Percentiles rank a stretch among this genome's conserved stretches.
Evolutionary conservation across 2,797 vertebrate species (phyloP).

Genomic region (Sebastes minor): DNA sequence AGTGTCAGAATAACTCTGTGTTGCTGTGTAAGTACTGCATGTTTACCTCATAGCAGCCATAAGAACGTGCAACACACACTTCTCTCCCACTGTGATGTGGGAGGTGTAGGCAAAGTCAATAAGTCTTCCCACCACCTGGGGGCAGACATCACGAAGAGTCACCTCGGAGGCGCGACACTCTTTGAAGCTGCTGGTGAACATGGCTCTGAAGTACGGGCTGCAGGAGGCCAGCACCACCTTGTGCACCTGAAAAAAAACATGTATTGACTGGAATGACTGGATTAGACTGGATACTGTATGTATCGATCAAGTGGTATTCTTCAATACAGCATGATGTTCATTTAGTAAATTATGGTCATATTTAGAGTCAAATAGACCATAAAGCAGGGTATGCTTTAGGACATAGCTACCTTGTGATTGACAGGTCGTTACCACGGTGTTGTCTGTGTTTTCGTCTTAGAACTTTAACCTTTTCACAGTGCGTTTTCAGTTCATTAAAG

Average conservation of each 20-base stretch:
- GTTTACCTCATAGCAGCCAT: constrained; percentile 84
- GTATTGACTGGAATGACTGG: neutral
- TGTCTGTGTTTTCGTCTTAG: too few relatives aligned
- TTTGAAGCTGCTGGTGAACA: constrained; percentile 88
- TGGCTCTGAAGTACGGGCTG: constrained; percentile 87
- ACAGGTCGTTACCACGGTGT: too few relatives aligned
- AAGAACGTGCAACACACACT: constrained; percentile 84
- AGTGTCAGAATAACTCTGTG: neutral
- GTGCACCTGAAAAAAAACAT: constrained; percentile 75
- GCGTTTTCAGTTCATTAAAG: too few relatives aligned
- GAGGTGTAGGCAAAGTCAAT: constrained; percentile 88
- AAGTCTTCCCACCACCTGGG: constrained; percentile 82
- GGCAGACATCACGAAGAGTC: constrained; percentile 83
- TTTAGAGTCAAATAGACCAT: neutral
- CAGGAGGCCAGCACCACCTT: constrained; percentile 86
- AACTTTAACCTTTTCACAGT: too few relatives aligned
- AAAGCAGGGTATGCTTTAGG: too few relatives aligned
- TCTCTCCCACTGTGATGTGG: constrained; percentile 85
- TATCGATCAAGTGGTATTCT: too few relatives aligned
- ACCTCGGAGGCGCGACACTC: constrained; percentile 83
- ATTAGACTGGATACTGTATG: neutral
- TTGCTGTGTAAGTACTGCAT: neutral
- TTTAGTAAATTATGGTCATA: neutral
- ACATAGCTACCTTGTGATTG: too few relatives aligned
- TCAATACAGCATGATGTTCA: too few relatives aligned